Evolutionary conservation across 1,140 invertebrate genomes (phyloP).

Genomic region (Drosophila auraria): DNA sequence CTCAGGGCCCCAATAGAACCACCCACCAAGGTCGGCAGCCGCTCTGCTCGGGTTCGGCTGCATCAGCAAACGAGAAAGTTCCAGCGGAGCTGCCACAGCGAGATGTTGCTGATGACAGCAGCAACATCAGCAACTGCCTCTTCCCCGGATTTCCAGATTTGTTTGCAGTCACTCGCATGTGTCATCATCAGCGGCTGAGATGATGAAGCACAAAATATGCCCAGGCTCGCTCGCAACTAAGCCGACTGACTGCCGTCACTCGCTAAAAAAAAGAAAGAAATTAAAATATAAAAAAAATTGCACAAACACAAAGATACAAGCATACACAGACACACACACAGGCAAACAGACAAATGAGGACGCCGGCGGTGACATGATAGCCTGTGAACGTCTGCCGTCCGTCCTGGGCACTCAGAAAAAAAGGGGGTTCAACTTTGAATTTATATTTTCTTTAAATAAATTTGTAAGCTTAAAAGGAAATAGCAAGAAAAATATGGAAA

Average conservation of each 20-base stretch:
- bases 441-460: neutral
- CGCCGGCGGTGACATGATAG: constrained; percentile 78
- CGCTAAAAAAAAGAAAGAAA: constrained; percentile 50
- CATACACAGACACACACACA: constrained; percentile 34
- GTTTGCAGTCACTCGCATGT: constrained; percentile 80
- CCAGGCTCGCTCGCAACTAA: constrained; percentile 69
- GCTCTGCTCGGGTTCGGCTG: constrained; percentile 9
- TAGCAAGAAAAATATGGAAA: neutral
- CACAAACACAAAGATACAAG: constrained; percentile 38
- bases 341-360: constrained; percentile 77
- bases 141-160: constrained; percentile 32
- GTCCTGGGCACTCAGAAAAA: constrained; percentile 32
- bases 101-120: constrained; percentile 73
- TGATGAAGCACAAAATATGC: constrained; percentile 76
- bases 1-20: neutral
- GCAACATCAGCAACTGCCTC: constrained; percentile 24
- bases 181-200: constrained; percentile 71
- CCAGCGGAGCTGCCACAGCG: constrained; percentile 21
- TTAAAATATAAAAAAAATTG: constrained; percentile 50
- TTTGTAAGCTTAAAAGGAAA: neutral
- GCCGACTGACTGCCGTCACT: constrained; percentile 50
- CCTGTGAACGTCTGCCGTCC: constrained; percentile 58
- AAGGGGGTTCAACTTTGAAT: neutral
- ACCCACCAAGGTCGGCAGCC: constrained; percentile 43
- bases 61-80: constrained; percentile 46